Evolutionary conservation across 2,888 invertebrate species (phyloP), one percentile per base, ranked within the genome.

Genomic region (Griposia aprilina): DNA sequence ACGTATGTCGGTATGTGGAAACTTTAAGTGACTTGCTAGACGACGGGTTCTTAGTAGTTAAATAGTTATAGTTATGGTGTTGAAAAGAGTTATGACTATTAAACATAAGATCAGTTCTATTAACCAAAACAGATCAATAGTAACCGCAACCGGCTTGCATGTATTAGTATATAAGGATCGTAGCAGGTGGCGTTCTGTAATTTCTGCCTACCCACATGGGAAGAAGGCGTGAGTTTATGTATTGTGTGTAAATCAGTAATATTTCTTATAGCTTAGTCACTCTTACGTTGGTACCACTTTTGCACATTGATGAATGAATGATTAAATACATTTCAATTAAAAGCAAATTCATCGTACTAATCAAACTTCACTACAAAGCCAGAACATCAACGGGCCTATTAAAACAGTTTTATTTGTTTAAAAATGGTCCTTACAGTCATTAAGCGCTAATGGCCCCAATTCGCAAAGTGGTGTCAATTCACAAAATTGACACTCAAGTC

Each of bases 401-500:
- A 88, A 82, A 87, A 77, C 74, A 69, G 78, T 81, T 87, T 82
- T 82, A 88, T 80, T 87, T 78, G 71, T 77, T 81, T 71, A 71
- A 81, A 81, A 86, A 82, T 73, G 66, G 72, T 66, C 71, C 65
- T 59, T 55, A 65, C 45, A 69, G 72, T 86, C 84, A 84, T 88
- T 86, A 87, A 80, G 52, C 26, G 60, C 65, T 75, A 80, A 81
- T 74, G 68, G 20, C 17, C 72, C 81, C 89, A 90, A 86, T 89
- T 87, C 74, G 86, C 86, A 87, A 88, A 89, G 87, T 87, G 85
- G 83, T 84, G 83, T 85, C 90, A 88, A 89, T 90, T 88, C 83
- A 75, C 81, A 77, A 90, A 91, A 92, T 90, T 90, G 90, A 88
- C 88, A 87, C 83, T 89, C 86, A 88, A 90, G 78, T 87, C 87